Conservation (phyloP, 2,113 vertebrate species). For the Pitta sordida region DNA sequence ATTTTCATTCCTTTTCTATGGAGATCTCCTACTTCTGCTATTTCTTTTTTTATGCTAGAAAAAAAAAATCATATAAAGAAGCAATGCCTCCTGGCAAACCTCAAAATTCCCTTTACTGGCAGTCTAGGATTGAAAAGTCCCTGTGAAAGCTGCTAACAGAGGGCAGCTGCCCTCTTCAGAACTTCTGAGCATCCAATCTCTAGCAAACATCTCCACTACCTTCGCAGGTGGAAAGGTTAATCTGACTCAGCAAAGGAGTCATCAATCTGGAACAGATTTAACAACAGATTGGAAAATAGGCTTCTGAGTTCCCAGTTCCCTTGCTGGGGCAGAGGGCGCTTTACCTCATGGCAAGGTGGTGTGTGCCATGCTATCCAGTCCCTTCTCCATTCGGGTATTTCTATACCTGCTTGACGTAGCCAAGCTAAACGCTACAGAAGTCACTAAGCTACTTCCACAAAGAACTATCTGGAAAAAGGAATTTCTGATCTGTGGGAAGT, state of each 20-base stretch:
- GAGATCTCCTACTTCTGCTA: background rate
- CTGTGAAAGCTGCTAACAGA: background rate
- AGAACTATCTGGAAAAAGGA: background rate
- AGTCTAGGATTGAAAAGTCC: background rate
- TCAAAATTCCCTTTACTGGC: background rate
- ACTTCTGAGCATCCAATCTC: background rate
- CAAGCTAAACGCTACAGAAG: background rate
- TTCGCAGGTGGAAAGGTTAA: background rate
- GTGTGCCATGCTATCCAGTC: background rate
- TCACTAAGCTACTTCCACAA: background rate
- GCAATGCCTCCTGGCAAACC: background rate
- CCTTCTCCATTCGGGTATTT: background rate
- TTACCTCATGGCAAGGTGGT: rapidly evolving
- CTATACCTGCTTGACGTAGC: background rate
- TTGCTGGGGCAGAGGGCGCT: background rate
- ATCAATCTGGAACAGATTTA: background rate
- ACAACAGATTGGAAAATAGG: background rate
- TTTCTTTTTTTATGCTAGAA: background rate
- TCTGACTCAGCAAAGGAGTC: background rate
- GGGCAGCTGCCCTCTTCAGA: background rate
- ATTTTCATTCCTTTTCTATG: background rate
- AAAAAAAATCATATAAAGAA: background rate
- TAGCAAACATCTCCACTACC: background rate
- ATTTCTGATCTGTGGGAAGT: slow-evolving; percentile 19
- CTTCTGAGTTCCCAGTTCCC: background rate